Conservation (phyloP, 2,113 vertebrate genomes). For the Ascaphus truei region DNA sequence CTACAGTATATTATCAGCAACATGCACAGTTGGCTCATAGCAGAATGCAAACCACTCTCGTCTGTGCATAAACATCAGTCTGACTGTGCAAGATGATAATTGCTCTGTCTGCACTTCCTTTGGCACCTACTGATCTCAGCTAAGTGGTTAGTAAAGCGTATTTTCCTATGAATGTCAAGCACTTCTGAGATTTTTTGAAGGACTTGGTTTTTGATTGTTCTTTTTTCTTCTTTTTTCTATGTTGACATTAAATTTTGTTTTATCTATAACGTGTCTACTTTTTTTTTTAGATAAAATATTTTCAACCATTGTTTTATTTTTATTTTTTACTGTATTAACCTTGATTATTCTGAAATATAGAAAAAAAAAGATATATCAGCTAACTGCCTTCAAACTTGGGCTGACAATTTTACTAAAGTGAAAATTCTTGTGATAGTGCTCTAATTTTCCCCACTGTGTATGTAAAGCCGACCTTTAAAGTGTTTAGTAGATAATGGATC, state of each 20-base stretch:
- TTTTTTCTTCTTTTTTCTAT: conserved; percentile 46
- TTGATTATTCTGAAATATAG: neutral
- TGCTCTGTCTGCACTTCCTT: conserved; percentile 65
- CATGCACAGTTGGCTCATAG: conserved; percentile 58
- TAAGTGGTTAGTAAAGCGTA: conserved; percentile 67
- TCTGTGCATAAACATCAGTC: conserved; percentile 68
- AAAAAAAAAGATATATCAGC: too few relatives aligned
- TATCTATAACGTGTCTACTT: conserved; percentile 14
- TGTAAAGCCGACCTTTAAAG: conserved; percentile 77
- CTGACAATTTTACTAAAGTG: conserved; percentile 60
- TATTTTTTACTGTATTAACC: neutral
- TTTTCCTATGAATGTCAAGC: conserved; percentile 61
- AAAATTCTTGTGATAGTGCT: conserved; percentile 60
- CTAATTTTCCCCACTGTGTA: conserved; percentile 58
- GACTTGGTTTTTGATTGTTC: conserved; percentile 52
- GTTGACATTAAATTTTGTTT: neutral
- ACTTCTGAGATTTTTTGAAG: conserved; percentile 61
- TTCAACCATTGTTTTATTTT: conserved; percentile 40
- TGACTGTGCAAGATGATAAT: conserved; percentile 65
- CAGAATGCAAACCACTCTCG: conserved; percentile 54
- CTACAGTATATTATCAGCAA: conserved; percentile 59
- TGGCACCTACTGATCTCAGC: conserved; percentile 63
- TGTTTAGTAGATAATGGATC: conserved; percentile 75
- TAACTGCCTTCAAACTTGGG: conserved; percentile 50
- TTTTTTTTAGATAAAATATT: conserved; percentile 31